Evolutionary conservation across 2,113 vertebrate species (phyloP).

Genomic region (Ptyas mucosa): DNA sequence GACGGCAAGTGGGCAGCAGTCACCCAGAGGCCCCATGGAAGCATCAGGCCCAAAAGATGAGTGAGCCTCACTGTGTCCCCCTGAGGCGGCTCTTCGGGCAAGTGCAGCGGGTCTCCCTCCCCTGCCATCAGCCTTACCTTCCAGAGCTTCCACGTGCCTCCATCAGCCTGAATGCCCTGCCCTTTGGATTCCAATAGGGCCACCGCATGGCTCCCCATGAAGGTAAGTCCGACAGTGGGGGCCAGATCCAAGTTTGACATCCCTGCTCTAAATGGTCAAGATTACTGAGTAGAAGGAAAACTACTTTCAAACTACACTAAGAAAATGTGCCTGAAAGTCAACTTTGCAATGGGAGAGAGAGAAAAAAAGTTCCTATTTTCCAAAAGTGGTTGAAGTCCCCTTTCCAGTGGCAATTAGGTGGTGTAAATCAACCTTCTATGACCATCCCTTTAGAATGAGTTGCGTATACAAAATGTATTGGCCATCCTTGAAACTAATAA

Average conservation of each 20-base stretch:
- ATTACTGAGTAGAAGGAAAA: neutral
- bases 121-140: too few species aligned
- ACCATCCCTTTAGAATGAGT: neutral
- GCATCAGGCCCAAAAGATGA: neutral
- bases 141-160: too few species aligned
- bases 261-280: neutral
- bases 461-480: neutral
- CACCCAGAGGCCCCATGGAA: neutral
- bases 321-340: neutral
- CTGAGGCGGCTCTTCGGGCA: too few species aligned
- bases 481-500: neutral
- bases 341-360: neutral
- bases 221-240: too few species aligned
- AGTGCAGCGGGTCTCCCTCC: too few species aligned
- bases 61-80: too few species aligned
- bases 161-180: too few species aligned
- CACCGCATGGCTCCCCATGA: too few species aligned
- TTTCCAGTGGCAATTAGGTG: neutral
- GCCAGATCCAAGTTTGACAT: too few species aligned
- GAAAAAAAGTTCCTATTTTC: neutral
- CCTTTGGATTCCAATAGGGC: neutral
- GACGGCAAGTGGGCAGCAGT: too few species aligned
- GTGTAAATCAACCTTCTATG: neutral
- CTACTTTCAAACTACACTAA: neutral
- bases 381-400: neutral